Percentiles rank a stretch among this genome's conserved stretches.
phyloP scores from a whole-genome alignment of 2,113 vertebrate genomes.

The Lamprotornis superbus region DNA sequence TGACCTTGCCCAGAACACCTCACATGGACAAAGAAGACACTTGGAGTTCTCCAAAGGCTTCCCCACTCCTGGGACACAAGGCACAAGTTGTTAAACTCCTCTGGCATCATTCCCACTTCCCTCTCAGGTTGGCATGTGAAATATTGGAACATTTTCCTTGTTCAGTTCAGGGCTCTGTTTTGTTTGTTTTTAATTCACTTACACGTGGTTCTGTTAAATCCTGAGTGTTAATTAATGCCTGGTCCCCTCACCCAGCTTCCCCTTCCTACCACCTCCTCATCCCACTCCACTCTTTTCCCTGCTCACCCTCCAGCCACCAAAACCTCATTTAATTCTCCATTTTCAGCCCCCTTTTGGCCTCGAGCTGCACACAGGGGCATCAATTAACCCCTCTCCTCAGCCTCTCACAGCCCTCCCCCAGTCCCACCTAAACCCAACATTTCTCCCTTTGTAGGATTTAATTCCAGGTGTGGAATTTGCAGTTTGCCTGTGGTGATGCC shows the following conservation, averaged over 20 bases:
- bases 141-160: not conserved
- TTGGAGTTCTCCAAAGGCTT: not conserved
- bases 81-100: not conserved
- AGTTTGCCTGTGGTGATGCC: not conserved
- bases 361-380: fast-evolving
- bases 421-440: not conserved
- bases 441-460: not conserved
- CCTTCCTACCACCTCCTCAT: not conserved
- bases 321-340: not conserved
- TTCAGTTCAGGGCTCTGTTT: not conserved
- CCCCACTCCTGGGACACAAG: fast-evolving
- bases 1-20: not conserved
- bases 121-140: not conserved
- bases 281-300: not conserved
- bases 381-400: not conserved
- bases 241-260: not conserved
- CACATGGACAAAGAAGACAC: fast-evolving
- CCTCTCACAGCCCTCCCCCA: not conserved
- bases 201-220: not conserved
- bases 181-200: no score
- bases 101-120: not conserved
- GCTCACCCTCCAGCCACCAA: not conserved
- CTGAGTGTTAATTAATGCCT: not conserved
- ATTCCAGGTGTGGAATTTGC: not conserved
- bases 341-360: not conserved